Evolutionary conservation across 1,140 invertebrate species (phyloP).

Genomic region (Mizuhopecten yessoensis): DNA sequence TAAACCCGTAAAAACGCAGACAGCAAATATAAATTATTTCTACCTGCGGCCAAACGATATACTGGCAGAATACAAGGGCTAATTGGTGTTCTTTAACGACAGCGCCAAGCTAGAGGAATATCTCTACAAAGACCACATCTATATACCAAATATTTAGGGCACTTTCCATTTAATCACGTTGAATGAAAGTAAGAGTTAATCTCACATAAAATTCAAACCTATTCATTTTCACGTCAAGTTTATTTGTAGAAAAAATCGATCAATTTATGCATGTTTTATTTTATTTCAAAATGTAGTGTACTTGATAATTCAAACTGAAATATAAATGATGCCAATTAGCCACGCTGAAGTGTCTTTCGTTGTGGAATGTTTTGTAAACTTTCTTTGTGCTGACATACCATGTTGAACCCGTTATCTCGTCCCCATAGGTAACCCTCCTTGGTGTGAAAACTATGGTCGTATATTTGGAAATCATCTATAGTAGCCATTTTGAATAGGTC

Average conservation of each 20-base stretch:
- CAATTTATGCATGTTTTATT: slow-evolving; percentile 14
- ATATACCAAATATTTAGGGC: slow-evolving; percentile 8
- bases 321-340: slow-evolving; percentile 34
- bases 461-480: slow-evolving; percentile 20
- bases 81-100: slow-evolving; percentile 23
- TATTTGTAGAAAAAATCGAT: slow-evolving; percentile 32
- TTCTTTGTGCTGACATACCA: neutral
- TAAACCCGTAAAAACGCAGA: slow-evolving; percentile 14
- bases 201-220: neutral
- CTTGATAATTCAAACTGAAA: slow-evolving; percentile 7
- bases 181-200: slow-evolving; percentile 20
- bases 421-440: neutral
- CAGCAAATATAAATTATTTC: neutral
- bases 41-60: neutral
- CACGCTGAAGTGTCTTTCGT: neutral
- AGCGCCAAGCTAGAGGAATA: neutral
- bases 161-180: neutral
- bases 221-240: slow-evolving; percentile 22
- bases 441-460: slow-evolving; percentile 37
- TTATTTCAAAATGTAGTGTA: slow-evolving; percentile 28
- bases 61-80: neutral
- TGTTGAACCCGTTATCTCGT: neutral
- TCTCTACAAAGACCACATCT: neutral
- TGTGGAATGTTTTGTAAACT: neutral
- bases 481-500: slow-evolving; percentile 26